Evolutionary conservation across 2,113 vertebrate genomes (phyloP), one percentile per base, ranked within the genome.

Genomic region (Coregonus clupeaformis): DNA sequence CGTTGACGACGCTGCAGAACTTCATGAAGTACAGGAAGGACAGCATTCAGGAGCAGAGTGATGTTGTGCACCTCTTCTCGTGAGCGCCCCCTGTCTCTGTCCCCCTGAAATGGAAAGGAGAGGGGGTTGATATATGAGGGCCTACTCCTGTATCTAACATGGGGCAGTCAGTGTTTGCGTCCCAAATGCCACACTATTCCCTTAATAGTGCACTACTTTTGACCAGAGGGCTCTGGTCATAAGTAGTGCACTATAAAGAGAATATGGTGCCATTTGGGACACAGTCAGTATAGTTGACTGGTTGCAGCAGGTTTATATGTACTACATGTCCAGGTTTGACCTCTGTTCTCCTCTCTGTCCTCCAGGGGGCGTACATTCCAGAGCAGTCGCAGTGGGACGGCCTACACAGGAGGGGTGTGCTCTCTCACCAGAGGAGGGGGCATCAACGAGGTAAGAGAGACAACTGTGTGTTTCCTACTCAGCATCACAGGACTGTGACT

Each of bases 41-140:
- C 75, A 94, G 91, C 71, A 88, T 94, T 49, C 91, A 84, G 0
- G 95, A 97, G 84, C 93, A 92, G 75, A 96, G 95, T 0, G 97
- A 98, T 27, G 92, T 93, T 6, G 90, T 95, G 62, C 96, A 98
- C 80, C 95, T 98, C 84, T 96, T 98, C 91, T 98, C 96, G 96
- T 98, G 87, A 95, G 94, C 83, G 14, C 2, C 20, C 22, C 1
- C 1, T 20, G 22, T 6, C 22, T 30, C n/a, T 24, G n/a, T 60
- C 57, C 57, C 9, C 9, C 9, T 42, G 36, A 42, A 42, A 42
- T 42, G 1, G 2, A 36, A 36, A 36, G 9, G 7, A 36, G 6
- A 36, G 36, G 36, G 9, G 36, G 36, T 9, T 36, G 36, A 49
- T 49, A 49, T n/a, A n/a, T n/a, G 5, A 45, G 42, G 5, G 42